Base-by-base conservation (phyloP, 2,888 invertebrate species). In the Vanessa cardui region DNA sequence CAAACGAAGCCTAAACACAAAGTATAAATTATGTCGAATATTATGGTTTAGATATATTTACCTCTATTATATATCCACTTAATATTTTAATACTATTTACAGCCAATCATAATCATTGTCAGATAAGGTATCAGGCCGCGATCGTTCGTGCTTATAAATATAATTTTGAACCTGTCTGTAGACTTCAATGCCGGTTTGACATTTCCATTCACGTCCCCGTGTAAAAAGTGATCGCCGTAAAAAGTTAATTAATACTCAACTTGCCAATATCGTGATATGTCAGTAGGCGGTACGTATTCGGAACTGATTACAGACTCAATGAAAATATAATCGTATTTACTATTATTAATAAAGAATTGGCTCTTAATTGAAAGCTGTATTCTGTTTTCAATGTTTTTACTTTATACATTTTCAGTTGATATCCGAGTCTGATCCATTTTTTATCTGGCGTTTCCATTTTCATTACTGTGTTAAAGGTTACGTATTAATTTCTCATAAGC, bases 241-340 rank as follows among this genome's bases (percentile, higher is more conserved):
- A 70, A 66, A 68, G 20, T 60, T 62, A 72, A 73, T 72, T 69
- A 74, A 63, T 62, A 66, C 26, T n/a, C 52, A 62, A 31, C 62
- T 69, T 65, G 70, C 26, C 47, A 65, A 71, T 77, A 62, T 78
- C 81, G 83, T 82, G 81, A 83, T 80, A 81, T 80, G 82, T 66
- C 83, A 78, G 59, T 49, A 68, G 56, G 64, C 81, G 77, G 58
- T 47, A 67, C 39, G 52, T 52, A 47, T 58, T 31, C 54, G 26
- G 21, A 63, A 66, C 60, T 69, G 54, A 67, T 70, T 65, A 33
- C n/a, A 44, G 49, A 64, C 52, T 33, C 61, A 63, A 63, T 56
- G 52, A 45, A 62, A 69, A 59, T 59, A 68, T 64, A 70, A 72
- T 72, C 66, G 67, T 64, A 66, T 70, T 71, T 69, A 66, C 45